Conservation (phyloP, 30 jellyfish, hydroid and myxozoan species). For the Pseudorhiza aurosa region DNA sequence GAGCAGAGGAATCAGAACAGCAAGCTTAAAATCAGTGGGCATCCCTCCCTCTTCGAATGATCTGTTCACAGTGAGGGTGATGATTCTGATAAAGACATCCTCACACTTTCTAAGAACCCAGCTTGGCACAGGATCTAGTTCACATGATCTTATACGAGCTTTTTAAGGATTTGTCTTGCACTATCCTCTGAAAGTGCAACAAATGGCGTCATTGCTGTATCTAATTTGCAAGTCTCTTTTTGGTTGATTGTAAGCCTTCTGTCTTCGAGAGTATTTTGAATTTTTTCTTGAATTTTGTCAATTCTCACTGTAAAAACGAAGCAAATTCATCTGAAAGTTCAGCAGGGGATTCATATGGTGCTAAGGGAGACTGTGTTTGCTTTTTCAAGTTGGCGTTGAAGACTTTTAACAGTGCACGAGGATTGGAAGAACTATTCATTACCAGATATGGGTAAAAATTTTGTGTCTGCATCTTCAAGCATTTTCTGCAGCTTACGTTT, state of each 20-base stretch:
- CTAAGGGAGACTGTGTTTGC: too few species aligned
- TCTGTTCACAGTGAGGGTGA: conserved; percentile 52
- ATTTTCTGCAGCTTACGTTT: too few species aligned
- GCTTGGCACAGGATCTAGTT: conserved; percentile 49
- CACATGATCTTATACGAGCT: conserved; percentile 35
- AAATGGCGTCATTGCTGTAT: conserved; percentile 42
- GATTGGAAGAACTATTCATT: too few species aligned
- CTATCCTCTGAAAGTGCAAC: conserved; percentile 48
- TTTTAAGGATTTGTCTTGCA: conserved; percentile 18
- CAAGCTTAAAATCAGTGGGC: conserved; percentile 43
- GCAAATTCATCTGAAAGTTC: too few species aligned
- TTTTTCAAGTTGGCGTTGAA: too few species aligned
- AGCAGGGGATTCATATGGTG: too few species aligned
- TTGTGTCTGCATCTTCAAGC: too few species aligned
- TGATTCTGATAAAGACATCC: conserved; percentile 40
- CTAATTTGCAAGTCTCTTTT: conserved; percentile 52
- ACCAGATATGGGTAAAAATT: too few species aligned
- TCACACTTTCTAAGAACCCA: conserved; percentile 57
- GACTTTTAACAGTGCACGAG: too few species aligned
- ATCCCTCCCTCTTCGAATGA: conserved; percentile 43
- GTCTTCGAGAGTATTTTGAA: background rate
- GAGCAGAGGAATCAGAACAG: conserved; percentile 47
- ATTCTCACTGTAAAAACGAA: background rate
- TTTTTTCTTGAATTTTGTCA: background rate
- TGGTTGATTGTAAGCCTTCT: conserved; percentile 29